Conservation (phyloP, 2,888 invertebrate species). For the Microctonus brassicae region DNA sequence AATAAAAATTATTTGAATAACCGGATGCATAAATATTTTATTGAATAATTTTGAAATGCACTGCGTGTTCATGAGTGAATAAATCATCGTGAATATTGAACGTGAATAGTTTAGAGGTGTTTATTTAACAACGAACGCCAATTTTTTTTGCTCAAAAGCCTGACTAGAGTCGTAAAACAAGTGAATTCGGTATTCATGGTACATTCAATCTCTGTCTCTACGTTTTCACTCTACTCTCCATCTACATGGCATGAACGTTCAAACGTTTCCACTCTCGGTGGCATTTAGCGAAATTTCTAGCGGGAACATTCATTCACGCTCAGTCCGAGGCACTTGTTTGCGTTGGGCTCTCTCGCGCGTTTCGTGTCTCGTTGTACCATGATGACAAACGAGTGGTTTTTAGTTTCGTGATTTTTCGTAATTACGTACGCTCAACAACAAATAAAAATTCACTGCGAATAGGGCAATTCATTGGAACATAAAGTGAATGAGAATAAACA, state of each 20-base stretch:
- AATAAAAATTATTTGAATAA: not conserved
- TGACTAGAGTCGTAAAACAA: conserved; percentile 25
- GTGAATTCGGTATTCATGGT: conserved; percentile 26
- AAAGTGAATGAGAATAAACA: not conserved
- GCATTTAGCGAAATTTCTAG: conserved; percentile 26
- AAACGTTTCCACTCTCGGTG: conserved; percentile 24
- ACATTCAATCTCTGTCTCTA: conserved; percentile 30
- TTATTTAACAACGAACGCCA: not conserved
- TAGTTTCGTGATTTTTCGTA: conserved; percentile 11
- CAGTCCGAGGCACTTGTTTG: conserved; percentile 21
- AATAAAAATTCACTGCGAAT: not conserved
- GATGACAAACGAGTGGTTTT: conserved; percentile 14
- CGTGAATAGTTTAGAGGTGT: conserved; percentile 1
- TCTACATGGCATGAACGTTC: conserved; percentile 14
- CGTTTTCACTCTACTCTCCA: not conserved
- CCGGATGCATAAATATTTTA: not conserved
- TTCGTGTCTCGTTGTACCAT: conserved; percentile 7
- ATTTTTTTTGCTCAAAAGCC: conserved; percentile 1
- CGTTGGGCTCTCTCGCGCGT: conserved; percentile 1
- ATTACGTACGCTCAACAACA: conserved; percentile 5
- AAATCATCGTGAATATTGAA: not conserved
- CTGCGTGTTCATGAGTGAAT: not conserved
- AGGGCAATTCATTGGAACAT: conserved; percentile 6
- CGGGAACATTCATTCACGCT: conserved; percentile 25
- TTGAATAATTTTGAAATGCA: not conserved